Conservation (phyloP, 2,113 vertebrate genomes). For the Sturnus vulgaris region DNA sequence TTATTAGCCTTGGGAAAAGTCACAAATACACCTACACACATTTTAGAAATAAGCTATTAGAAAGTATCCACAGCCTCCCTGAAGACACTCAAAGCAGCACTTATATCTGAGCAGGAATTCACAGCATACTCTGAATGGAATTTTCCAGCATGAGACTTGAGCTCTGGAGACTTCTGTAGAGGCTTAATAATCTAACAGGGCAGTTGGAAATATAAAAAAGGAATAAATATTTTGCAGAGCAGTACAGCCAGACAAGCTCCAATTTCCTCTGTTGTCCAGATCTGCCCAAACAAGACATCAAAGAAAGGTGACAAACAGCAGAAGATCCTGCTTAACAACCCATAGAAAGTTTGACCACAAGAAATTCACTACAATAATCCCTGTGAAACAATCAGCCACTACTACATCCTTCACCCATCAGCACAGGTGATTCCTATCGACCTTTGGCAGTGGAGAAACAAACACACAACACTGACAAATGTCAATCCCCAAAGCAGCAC, state of each 20-base stretch:
- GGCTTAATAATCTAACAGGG: background rate
- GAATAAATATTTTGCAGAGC: background rate
- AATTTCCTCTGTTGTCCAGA: background rate
- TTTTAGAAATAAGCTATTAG: background rate
- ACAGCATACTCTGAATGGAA: background rate
- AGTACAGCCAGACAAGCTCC: background rate
- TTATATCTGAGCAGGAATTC: background rate
- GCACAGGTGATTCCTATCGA: background rate
- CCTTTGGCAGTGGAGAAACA: background rate
- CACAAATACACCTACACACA: conserved; percentile 3
- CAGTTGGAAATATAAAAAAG: background rate
- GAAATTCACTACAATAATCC: background rate
- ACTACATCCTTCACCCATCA: background rate
- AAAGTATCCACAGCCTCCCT: background rate
- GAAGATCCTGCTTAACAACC: background rate
- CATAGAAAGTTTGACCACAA: background rate
- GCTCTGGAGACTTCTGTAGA: background rate
- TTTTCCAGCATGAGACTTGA: background rate
- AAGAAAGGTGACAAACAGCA: background rate
- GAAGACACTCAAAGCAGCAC: background rate
- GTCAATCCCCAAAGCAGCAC: background rate
- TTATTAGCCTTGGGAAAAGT: background rate
- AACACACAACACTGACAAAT: background rate
- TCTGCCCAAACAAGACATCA: background rate
- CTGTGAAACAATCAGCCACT: background rate